Evolutionary conservation across 1,140 invertebrate genomes (phyloP), one percentile per base, ranked within the genome.

Genomic region (Trichonephila clavipes): DNA sequence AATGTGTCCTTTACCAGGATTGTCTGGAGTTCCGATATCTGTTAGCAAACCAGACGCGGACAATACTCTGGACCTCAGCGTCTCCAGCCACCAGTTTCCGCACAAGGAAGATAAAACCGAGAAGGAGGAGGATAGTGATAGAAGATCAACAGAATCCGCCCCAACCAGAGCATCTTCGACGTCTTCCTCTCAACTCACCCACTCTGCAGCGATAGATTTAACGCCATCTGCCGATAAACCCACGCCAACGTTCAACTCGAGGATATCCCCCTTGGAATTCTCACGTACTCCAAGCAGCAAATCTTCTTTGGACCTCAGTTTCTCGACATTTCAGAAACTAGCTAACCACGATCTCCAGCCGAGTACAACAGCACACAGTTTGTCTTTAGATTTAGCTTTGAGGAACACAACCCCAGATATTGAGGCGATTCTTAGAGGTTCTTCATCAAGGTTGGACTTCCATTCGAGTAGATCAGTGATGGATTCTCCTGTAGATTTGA

Each of bases 11-110:
- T 88, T 95, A 97, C 86, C 97, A 97, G n/a, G 97, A 97, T 62
- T 97, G 97, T 14, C 97, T 97, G 18, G 96, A 97, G 28, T 97
- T 97, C 1, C 97, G 97, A 95, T 97, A 97, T 10, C 97, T 97
- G 5, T 98, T 97, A 95, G 97, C 97, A 95, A 97, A 97, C 0
- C 97, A 97, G 0, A 97, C 97, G 94, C 94, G 62, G 94, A 94
- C 19, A 95, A 94, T 28, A 95, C 95, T 0, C 95, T 98, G 24
- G 98, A 98, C 95, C 95, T 98, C 0, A 97, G 97, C 1, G 98
- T 98, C 97, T 96, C 97, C 77, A 95, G 94, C 72, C 92, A 95
- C 44, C 94, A 95, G 19, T 88, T 72, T 59, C 90, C 72, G 28
- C 69, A 94, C 18, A 95, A 94, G 28, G 88, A 94, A 40, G 90